Percentiles rank a stretch among this genome's conserved stretches.
phyloP scores from a whole-genome alignment of 1,140 invertebrate genomes.

The Drosophila setifemur region DNA sequence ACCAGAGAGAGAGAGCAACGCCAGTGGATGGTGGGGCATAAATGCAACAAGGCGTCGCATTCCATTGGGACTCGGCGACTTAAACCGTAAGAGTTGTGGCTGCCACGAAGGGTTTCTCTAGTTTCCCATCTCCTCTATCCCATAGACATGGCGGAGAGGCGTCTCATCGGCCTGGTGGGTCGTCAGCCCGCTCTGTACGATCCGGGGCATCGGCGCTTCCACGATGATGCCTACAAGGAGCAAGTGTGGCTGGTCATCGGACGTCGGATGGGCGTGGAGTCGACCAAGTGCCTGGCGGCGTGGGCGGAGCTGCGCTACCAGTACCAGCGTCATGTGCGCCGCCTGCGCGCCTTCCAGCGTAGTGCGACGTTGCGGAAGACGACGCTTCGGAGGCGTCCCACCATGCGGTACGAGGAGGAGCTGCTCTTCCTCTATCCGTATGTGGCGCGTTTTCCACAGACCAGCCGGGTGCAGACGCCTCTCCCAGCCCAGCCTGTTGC shows the following conservation, averaged over 20 bases:
- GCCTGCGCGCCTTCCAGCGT: constrained; percentile 28
- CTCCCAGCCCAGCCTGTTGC: no score
- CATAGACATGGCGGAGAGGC: constrained; percentile 5
- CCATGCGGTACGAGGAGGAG: constrained; percentile 56
- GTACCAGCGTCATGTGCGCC: constrained; percentile 57
- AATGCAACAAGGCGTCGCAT: no score
- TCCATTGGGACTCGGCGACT: no score
- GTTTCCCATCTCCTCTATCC: no score
- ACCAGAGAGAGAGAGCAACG: no score
- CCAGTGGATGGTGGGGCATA: no score
- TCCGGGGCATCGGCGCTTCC: constrained; percentile 14
- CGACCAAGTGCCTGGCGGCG: constrained; percentile 27
- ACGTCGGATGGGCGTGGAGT: background rate
- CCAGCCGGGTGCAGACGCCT: background rate
- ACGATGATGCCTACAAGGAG: constrained; percentile 25
- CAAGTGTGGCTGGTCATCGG: constrained; percentile 46
- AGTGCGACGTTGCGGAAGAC: background rate
- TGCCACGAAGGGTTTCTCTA: no score
- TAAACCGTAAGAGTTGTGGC: no score
- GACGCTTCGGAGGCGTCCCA: constrained; percentile 12
- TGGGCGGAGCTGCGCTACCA: constrained; percentile 58
- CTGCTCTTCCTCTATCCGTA: constrained; percentile 64
- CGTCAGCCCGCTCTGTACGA: constrained; percentile 31
- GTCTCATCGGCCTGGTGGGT: constrained; percentile 28
- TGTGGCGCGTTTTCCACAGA: constrained; percentile 22